Percentiles rank a stretch among this genome's conserved stretches.
Conservation (phyloP, 2,113 vertebrate genomes). For the Takifugu bimaculatus region DNA sequence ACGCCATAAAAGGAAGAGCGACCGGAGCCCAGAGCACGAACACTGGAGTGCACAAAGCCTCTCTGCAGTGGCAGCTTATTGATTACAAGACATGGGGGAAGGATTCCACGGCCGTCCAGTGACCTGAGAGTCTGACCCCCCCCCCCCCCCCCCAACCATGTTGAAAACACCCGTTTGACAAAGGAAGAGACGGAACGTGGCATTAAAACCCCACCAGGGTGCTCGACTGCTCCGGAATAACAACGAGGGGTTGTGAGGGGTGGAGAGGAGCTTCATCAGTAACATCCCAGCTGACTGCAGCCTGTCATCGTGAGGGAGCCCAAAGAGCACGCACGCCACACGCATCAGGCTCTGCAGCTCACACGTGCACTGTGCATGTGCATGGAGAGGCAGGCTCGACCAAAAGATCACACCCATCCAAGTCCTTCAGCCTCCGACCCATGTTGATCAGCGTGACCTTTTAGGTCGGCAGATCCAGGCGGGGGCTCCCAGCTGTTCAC, state of each 20-base stretch:
- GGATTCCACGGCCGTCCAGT: neutral
- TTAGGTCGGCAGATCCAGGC: conserved; percentile 24
- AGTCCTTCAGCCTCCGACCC: conserved; percentile 23
- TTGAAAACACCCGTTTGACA: neutral
- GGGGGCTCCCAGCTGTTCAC: too few species aligned
- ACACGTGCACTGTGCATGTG: conserved; percentile 1
- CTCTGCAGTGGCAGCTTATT: conserved; percentile 67
- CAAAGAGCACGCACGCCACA: conserved; percentile 17
- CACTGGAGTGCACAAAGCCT: conserved; percentile 43
- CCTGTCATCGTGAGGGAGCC: neutral
- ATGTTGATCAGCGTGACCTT: conserved; percentile 52
- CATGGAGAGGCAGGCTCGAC: conserved; percentile 25
- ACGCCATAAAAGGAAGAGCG: conserved; percentile 22
- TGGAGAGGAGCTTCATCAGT: conserved; percentile 43
- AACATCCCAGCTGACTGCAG: conserved; percentile 43
- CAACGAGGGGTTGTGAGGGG: conserved; percentile 24
- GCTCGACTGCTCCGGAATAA: neutral
- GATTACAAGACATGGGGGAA: conserved; percentile 37
- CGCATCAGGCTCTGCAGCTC: neutral
- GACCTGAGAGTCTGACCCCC: too few species aligned
- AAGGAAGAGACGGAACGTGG: neutral
- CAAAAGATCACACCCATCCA: conserved; percentile 49
- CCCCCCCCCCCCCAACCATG: neutral
- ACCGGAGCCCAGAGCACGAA: conserved; percentile 28
- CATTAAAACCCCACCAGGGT: neutral